Conservation (phyloP, 2,113 vertebrate genomes). For the Hylia prasina region DNA sequence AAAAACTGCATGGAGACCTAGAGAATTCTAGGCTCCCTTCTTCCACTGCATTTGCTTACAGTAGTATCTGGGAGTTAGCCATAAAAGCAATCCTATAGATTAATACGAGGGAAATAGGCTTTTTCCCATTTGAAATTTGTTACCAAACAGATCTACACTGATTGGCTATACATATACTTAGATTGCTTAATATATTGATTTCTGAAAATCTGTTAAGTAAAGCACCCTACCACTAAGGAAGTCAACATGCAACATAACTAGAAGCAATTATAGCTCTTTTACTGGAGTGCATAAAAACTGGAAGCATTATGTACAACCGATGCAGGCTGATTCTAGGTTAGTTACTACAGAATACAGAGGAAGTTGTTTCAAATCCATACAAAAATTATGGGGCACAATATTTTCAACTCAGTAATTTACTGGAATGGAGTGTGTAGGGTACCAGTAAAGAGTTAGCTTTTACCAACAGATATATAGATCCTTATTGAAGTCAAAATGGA, state of each 20-base stretch:
- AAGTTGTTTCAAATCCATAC: conserved; percentile 49
- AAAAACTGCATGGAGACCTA: not conserved
- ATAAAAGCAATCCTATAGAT: not conserved
- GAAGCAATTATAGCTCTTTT: conserved; percentile 36
- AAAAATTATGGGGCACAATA: not conserved
- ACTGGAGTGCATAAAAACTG: conserved; percentile 19
- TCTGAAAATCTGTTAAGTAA: conserved; percentile 37
- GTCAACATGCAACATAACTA: conserved; percentile 32
- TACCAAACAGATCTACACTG: not conserved
- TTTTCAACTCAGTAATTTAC: not conserved
- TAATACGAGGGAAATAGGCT: not conserved
- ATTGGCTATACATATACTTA: not conserved
- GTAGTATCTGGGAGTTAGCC: not conserved
- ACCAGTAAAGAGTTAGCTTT: not conserved
- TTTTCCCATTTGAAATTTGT: not conserved
- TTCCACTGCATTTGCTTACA: not conserved
- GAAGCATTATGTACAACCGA: conserved; percentile 33
- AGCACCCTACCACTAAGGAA: not conserved
- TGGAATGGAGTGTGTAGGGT: not conserved
- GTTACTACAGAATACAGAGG: conserved; percentile 30
- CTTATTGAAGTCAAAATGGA: not conserved
- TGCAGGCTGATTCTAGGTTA: conserved; percentile 42
- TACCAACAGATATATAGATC: not conserved
- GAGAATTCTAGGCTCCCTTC: not conserved
- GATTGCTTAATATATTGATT: not conserved